These are phyloP conservation scores for Heliconius ethilla DNA, from an alignment of 2,888 invertebrate genomes.

Conservation along the genomic window DNA sequence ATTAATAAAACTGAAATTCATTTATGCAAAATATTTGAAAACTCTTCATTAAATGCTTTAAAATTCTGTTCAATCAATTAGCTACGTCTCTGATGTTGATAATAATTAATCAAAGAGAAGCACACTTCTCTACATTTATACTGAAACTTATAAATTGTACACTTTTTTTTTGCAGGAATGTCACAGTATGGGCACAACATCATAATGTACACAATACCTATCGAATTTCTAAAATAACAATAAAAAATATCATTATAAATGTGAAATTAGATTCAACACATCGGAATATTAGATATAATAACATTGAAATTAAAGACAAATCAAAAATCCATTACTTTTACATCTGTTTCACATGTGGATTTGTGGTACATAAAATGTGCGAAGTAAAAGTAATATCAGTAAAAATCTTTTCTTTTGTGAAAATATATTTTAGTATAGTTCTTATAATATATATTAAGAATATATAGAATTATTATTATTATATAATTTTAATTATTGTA, in stretches of 20 bases:
- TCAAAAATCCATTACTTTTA: conserved; percentile 26
- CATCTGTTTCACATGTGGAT: conserved; percentile 34
- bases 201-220: not conserved
- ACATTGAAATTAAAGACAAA: conserved; percentile 16
- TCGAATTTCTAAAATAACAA: conserved; percentile 4
- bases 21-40: conserved; percentile 1
- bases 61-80: not conserved
- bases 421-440: not conserved
- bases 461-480: not conserved
- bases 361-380: conserved; percentile 13
- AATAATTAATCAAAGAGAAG: not conserved
- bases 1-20: not conserved
- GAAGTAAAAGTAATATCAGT: conserved; percentile 21
- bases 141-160: not conserved
- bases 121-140: not conserved
- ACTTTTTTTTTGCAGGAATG: not conserved
- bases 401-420: conserved; percentile 26
- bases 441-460: not conserved
- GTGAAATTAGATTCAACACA: not conserved
- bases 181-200: not conserved
- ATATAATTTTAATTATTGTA: not conserved
- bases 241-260: not conserved
- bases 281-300: not conserved
- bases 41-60: not conserved
- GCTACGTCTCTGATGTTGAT: not conserved